Evolutionary conservation across 2,888 invertebrate species (phyloP).

Genomic region (Parochlus steinenii): DNA sequence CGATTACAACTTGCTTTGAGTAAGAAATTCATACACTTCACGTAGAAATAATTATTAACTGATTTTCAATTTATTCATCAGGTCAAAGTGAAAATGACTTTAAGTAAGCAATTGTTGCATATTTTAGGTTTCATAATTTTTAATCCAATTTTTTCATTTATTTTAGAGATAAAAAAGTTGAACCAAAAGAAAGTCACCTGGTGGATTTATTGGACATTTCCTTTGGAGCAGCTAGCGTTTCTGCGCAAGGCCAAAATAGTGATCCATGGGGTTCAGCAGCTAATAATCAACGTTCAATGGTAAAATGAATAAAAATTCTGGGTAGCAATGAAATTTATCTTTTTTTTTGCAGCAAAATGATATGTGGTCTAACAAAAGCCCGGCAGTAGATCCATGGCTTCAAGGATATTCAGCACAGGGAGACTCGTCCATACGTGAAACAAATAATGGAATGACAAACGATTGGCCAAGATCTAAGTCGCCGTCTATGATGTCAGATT

Average conservation of each 20-base stretch:
- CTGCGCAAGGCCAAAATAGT: conserved; percentile 30
- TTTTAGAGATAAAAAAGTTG: conserved; percentile 12
- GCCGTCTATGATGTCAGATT: too few relatives aligned
- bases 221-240: conserved; percentile 43
- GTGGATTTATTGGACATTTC: conserved; percentile 71
- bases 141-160: conserved; percentile 3
- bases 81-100: conserved; percentile 89
- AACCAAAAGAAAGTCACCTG: conserved; percentile 48
- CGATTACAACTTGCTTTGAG: conserved; percentile 87
- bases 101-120: conserved; percentile 40
- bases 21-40: too few relatives aligned
- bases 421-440: too few relatives aligned
- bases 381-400: conserved; percentile 29
- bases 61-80: too few relatives aligned
- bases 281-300: too few relatives aligned
- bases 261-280: conserved; percentile 65
- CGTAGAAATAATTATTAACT: too few relatives aligned
- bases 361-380: conserved; percentile 21
- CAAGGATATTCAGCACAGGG: too few relatives aligned
- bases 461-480: too few relatives aligned
- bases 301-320: not conserved
- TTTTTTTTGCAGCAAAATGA: conserved; percentile 3
- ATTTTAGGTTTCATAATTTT: conserved; percentile 1
- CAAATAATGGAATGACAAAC: too few relatives aligned
- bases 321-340: not conserved